A percentile compares a stretch with the other conserved stretches of the same genome.
phyloP scores from a whole-genome alignment of 37 sponge, comb jelly and placozoan species.

The Bolinopsis microptera region DNA sequence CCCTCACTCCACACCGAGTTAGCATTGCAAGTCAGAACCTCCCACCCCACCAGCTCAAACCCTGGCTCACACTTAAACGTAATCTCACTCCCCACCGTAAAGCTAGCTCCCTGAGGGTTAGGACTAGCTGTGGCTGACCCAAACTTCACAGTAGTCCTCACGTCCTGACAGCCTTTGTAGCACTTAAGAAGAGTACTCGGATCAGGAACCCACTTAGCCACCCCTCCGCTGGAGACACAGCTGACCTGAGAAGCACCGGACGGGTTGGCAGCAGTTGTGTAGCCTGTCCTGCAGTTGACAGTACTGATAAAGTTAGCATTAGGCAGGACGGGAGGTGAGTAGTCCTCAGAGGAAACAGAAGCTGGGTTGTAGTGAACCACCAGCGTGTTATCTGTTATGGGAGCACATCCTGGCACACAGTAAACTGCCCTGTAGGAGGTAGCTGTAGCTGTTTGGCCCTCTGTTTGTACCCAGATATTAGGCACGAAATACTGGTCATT shows the following conservation, averaged over 20 bases:
- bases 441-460: not conserved
- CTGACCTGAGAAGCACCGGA: not conserved
- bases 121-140: not conserved
- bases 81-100: not conserved
- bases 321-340: constrained; percentile 21
- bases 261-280: not conserved
- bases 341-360: not conserved
- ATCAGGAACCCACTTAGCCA: not conserved
- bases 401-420: constrained; percentile 14
- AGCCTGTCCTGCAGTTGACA: not conserved
- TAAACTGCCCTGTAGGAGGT: not conserved
- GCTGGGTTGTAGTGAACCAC: not conserved
- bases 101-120: not conserved
- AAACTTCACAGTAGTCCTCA: not conserved
- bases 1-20: constrained; percentile 1
- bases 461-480: constrained; percentile 34
- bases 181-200: not conserved
- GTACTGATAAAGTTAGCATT: constrained; percentile 3
- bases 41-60: constrained; percentile 23
- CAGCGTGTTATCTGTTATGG: not conserved
- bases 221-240: not conserved
- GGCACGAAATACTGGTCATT: constrained; percentile 19
- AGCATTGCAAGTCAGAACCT: constrained; percentile 7
- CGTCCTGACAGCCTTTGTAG: constrained; percentile 11
- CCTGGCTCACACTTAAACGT: not conserved